Evolutionary conservation across 2,113 vertebrate genomes (phyloP), one percentile per base, ranked within the genome.

Genomic region (Albula goreensis): DNA sequence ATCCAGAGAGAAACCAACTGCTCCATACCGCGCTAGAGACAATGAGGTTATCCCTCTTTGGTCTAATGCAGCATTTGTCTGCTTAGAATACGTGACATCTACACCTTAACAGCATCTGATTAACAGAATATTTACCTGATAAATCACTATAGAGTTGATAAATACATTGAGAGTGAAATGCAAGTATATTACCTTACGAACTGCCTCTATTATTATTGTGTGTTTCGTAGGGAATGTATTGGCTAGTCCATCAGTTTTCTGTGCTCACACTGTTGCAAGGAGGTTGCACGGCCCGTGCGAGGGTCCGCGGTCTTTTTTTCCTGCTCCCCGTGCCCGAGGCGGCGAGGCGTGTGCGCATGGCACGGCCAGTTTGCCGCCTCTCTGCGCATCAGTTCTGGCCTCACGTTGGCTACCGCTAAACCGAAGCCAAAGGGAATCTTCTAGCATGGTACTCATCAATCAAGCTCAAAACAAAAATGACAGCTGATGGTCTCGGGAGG

Each of bases 401-500:
- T 80, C 41, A 41, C 22, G 11, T 3, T 87, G 51, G 3, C 52
- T 74, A 78, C 8, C 19, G 82, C 88, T 84, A 78, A 86, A 86
- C 49, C 85, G 85, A 80, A 89, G 83, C 60, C 80, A 13, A 85
- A 89, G 66, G 85, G 48, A 56, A 70, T 13, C 53, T 53, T 57
- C 57, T 87, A 78, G 85, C 90, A 88, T 88, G 79, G 60, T 52
- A 66, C 0, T 12, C 87, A 87, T 86, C 88, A 92, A 88, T 89
- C 4, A 0, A 89, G 79, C 87, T 74, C 9, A 12, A 85, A 74
- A n/a, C 88, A 3, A 85, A 86, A 86, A 85, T 80, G 83, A 89
- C 85, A 48, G 87, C 88, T 78, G 50, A 78, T 12, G 19, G 87
- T 49, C 13, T 50, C 8, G 0, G 63, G 83, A 88, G 31, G 31